phyloP scores from a whole-genome alignment of 2,888 invertebrate genomes.

The Meteorus colon region DNA sequence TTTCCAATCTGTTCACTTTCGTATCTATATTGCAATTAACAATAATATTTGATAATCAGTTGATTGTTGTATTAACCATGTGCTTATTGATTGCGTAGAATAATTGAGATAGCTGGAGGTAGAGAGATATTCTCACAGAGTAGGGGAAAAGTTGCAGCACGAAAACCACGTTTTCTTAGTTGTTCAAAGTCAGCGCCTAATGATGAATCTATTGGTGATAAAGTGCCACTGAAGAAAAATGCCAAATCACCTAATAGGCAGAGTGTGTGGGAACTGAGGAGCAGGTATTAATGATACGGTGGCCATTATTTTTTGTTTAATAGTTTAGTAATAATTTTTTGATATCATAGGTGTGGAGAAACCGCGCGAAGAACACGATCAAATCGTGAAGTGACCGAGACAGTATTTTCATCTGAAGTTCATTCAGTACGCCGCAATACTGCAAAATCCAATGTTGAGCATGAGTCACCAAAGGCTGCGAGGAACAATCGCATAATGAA shows the following conservation, averaged over 20 bases:
- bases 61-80: slow-evolving; percentile 31
- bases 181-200: slow-evolving; percentile 69
- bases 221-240: slow-evolving; percentile 71
- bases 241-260: slow-evolving; percentile 76
- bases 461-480: slow-evolving; percentile 67
- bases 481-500: slow-evolving; percentile 67
- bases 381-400: slow-evolving; percentile 77
- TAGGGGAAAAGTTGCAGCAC: slow-evolving; percentile 82
- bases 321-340: slow-evolving; percentile 6
- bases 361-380: slow-evolving; percentile 70
- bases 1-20: background rate
- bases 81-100: slow-evolving; percentile 70
- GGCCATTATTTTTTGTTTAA: no score
- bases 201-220: slow-evolving; percentile 70
- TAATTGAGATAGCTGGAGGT: slow-evolving; percentile 87
- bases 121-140: slow-evolving; percentile 89
- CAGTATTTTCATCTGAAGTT: slow-evolving; percentile 78
- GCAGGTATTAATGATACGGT: slow-evolving; percentile 64
- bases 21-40: background rate
- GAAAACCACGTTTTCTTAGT: slow-evolving; percentile 79
- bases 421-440: slow-evolving; percentile 77
- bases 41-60: background rate
- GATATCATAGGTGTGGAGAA: slow-evolving; percentile 69
- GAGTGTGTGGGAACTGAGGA: slow-evolving; percentile 78
- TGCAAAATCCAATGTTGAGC: slow-evolving; percentile 68